Evolutionary conservation across 2,888 invertebrate species (phyloP).

Genomic region (Drosophila paracracens): DNA sequence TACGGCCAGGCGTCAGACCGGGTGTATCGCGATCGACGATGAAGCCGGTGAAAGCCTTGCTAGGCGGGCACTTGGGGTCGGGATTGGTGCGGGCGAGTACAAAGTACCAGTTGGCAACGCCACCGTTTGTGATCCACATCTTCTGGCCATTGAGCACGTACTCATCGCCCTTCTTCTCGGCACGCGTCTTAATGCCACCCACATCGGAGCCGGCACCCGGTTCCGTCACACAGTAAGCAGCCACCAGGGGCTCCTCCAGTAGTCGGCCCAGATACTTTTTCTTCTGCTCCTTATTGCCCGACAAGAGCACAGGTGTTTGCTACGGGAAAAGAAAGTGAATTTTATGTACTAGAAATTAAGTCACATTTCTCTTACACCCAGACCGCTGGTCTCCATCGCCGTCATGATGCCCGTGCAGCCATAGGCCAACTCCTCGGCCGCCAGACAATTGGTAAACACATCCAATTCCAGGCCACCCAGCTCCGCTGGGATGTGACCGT

Average conservation of each 20-base stretch:
- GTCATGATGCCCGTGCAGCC: conserved; percentile 97
- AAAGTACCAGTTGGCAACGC: conserved; percentile 98
- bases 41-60: conserved; percentile 98
- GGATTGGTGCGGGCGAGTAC: conserved; percentile 96
- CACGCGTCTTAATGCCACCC: conserved; percentile 94
- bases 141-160: conserved; percentile 98
- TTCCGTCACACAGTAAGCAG: conserved; percentile 98
- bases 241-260: conserved; percentile 95
- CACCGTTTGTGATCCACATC: conserved; percentile 99
- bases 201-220: conserved; percentile 99
- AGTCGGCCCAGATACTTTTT: conserved; percentile 97
- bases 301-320: conserved; percentile 85
- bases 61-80: conserved; percentile 95
- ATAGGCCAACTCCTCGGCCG: conserved; percentile 95
- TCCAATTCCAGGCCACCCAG: conserved; percentile 87
- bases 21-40: conserved; percentile 96
- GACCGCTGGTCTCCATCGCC: conserved; percentile 94
- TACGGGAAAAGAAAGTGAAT: conserved; percentile 24
- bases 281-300: conserved; percentile 93
- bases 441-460: conserved; percentile 86
- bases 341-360: too few species aligned
- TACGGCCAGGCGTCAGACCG: conserved; percentile 95
- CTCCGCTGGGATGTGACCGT: conserved; percentile 92
- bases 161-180: conserved; percentile 97
- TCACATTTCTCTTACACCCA: conserved; percentile 88